Base-by-base conservation (phyloP, 1,140 invertebrate genomes). In the Trichonephila inaurata region DNA sequence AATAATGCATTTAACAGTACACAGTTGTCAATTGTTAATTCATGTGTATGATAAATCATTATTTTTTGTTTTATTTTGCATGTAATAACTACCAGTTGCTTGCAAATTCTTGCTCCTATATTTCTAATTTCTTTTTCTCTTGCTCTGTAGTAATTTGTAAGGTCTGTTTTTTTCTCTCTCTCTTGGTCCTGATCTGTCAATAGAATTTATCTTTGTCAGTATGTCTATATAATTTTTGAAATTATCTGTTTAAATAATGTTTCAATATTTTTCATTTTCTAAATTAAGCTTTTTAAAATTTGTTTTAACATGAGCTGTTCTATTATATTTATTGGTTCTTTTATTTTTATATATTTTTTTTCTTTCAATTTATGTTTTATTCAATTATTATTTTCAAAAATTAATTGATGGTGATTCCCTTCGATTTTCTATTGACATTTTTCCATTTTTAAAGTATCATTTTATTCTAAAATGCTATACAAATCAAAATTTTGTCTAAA, bases 131-230 rank as follows among this genome's bases (percentile, higher is more conserved):
- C 12, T 12, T 69, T 69, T 14, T 69, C 66, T 7, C 7, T 69
- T 28, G n/a, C 24, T 69, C 66, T 24, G 14, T 6, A 77, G 16
- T 77, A 77, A 77, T 77, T 77, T 40, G 72, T 77, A 77, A 77
- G 72, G 72, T 77, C 72, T 77, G 69, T 77, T 77, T 77, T 28
- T 77, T 77, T 40, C 28, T 69, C 64, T n/a, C 8, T 69, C 24
- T 69, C 12, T 28, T 69, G n/a, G 10, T 19, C n/a, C n/a, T 28
- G 10, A 51, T 51, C 10, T 51, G 7, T 12, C 51, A 51, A 51
- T 51, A 51, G 51, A 51, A 12, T 51, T 51, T 51, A 14, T 69
- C 21, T 69, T 77, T 77, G 33, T 64, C 33, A 40, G 5, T 77
- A 77, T 77, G 24, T 69, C 10, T 24, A 18, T 77, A 77, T 77